Conservation (phyloP, 1,140 invertebrate species). For the Colletes gigas region DNA sequence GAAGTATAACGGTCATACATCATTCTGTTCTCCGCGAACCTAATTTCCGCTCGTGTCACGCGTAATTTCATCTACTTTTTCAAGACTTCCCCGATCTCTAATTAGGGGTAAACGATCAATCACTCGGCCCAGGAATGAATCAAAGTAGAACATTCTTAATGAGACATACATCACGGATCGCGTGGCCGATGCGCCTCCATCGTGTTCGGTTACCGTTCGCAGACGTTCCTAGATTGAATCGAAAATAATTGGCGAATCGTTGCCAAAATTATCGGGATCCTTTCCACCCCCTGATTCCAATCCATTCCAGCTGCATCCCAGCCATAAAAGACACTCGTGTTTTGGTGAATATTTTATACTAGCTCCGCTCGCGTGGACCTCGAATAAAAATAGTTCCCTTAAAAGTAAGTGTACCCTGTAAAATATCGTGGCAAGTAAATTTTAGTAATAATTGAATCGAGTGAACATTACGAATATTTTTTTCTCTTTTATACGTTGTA, state of each 20-base stretch:
- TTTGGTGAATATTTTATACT: background rate
- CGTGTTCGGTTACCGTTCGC: background rate
- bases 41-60: constrained; percentile 71
- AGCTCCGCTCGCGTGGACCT: background rate
- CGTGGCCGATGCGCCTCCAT: background rate
- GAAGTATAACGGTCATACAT: constrained; percentile 65
- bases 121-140: constrained; percentile 46
- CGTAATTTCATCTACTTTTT: constrained; percentile 70
- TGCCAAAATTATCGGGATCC: background rate
- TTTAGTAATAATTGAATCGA: no score
- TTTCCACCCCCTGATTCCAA: no score
- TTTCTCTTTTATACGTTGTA: no score
- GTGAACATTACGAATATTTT: no score
- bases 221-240: background rate
- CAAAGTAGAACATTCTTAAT: constrained; percentile 43
- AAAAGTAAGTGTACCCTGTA: no score
- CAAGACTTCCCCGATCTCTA: constrained; percentile 55
- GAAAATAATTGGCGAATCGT: background rate
- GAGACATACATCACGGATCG: constrained; percentile 45
- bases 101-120: constrained; percentile 68
- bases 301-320: background rate
- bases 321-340: background rate
- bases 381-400: no score
- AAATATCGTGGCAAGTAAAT: no score
- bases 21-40: constrained; percentile 57